These are phyloP conservation scores for Epicampocera succincta DNA, from an alignment of 2,888 invertebrate species.

Conservation along the genomic window DNA sequence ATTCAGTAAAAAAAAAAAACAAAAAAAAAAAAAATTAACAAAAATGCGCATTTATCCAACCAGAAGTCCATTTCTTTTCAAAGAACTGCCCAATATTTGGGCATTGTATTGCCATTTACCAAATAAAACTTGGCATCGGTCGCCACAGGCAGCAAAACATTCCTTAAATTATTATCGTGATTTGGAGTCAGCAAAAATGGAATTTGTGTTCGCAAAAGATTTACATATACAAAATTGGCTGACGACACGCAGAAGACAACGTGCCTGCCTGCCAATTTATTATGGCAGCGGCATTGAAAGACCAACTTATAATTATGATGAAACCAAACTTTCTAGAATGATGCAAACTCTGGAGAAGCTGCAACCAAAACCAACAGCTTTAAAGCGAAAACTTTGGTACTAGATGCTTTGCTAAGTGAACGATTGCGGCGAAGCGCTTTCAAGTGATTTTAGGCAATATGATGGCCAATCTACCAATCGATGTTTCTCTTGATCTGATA, in stretches of 20 bases:
- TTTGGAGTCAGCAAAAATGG: conserved; percentile 70
- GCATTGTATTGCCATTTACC: conserved; percentile 70
- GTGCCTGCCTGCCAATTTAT: conserved; percentile 1
- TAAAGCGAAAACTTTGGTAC: too few species aligned
- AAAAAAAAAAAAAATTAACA: background rate
- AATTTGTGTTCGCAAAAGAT: conserved; percentile 59
- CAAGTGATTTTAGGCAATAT: too few species aligned
- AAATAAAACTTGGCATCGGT: conserved; percentile 73
- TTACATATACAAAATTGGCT: conserved; percentile 24
- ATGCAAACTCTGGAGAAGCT: background rate
- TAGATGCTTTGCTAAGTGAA: background rate
- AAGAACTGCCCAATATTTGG: conserved; percentile 73
- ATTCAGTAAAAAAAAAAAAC: too few species aligned
- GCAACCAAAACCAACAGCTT: background rate
- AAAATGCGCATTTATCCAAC: conserved; percentile 73
- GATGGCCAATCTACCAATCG: too few species aligned
- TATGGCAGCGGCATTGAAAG: conserved; percentile 29
- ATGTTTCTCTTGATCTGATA: too few species aligned
- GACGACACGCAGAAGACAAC: background rate
- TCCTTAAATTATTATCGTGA: conserved; percentile 75
- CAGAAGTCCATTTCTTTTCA: conserved; percentile 71
- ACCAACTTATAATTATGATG: background rate
- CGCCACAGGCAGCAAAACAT: conserved; percentile 38
- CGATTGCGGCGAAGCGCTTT: too few species aligned
- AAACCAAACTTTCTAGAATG: background rate